Evolutionary conservation across 2,797 vertebrate species (phyloP).

Genomic region (Oreochromis grahami): DNA sequence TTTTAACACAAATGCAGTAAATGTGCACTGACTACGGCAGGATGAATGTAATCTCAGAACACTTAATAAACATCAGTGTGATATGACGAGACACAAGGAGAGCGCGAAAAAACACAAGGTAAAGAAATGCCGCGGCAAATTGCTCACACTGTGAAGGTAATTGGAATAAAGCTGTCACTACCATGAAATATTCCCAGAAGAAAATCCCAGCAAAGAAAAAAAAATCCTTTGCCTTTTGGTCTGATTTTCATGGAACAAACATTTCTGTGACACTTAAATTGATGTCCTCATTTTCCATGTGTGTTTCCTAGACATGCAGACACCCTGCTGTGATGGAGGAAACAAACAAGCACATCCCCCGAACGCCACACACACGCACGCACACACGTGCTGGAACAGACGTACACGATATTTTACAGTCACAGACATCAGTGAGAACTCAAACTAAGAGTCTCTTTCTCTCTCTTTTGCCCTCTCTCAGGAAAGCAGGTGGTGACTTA

Average conservation of each 20-base stretch:
- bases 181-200: conserved; percentile 19
- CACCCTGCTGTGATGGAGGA: conserved; percentile 52
- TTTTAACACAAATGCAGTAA: background rate
- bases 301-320: conserved; percentile 43
- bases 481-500: conserved; percentile 53
- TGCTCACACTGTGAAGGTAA: conserved; percentile 31
- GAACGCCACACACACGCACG: background rate
- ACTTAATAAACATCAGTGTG: background rate
- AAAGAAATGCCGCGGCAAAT: background rate
- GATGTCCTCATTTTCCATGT: conserved; percentile 56
- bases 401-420: background rate
- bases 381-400: background rate
- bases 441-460: background rate
- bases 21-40: background rate
- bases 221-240: conserved; percentile 5
- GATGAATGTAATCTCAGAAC: background rate
- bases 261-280: conserved; percentile 53
- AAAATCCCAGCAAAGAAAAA: background rate
- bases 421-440: conserved; percentile 1
- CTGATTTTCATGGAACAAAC: conserved; percentile 41
- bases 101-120: background rate
- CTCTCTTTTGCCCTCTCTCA: background rate
- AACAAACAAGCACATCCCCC: conserved; percentile 46
- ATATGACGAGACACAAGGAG: background rate
- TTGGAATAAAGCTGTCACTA: conserved; percentile 48